Evolutionary conservation across 2,113 vertebrate genomes (phyloP), one percentile per base, ranked within the genome.

Genomic region (Paraplagusia blochii): DNA sequence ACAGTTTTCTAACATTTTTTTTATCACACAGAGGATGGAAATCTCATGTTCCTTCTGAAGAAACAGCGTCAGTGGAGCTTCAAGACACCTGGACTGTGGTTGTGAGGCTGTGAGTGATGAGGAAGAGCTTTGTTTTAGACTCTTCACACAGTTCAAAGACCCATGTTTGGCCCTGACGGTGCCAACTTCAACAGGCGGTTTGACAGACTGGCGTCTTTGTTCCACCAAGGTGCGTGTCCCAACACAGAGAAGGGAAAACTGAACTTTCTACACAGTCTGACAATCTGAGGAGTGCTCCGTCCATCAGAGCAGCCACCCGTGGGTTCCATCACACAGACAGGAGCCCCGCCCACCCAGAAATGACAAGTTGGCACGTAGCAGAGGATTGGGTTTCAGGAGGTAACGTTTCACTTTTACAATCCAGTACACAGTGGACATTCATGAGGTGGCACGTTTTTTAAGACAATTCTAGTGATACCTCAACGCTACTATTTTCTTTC

Each of bases 231-330:
- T 62, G 53, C 80, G 58, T 73, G 86, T 80, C 79, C 58, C 52
- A 72, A 73, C 86, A 46, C 34, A 82, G 81, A 39, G 42, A 51
- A 80, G 76, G 76, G 61, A 40, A 52, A 14, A 35, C 53, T 43
- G 72, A 71, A 66, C 47, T 77, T 82, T 84, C 72, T 66, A 75
- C 70, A 81, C 74, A 62, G 13, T 12, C 55, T 70, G 77, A 69
- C 58, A n/a, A 48, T 77, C 63, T 50, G 65, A 82, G 80, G 77
- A 63, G 72, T 66, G 79, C 79, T 65, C 70, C 83, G 79, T 84
- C 73, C 72, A 71, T 84, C 74, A 83, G 36, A 43, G 54, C 33
- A 66, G 44, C 57, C 36, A 53, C 63, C 57, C 55, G 44, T 53
- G 44, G 53, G 58, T 79, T 79, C 77, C 72, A 63, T 82, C 70